Evolutionary conservation across 1,140 invertebrate genomes (phyloP).

Genomic region (Drosophila mojavensis): DNA sequence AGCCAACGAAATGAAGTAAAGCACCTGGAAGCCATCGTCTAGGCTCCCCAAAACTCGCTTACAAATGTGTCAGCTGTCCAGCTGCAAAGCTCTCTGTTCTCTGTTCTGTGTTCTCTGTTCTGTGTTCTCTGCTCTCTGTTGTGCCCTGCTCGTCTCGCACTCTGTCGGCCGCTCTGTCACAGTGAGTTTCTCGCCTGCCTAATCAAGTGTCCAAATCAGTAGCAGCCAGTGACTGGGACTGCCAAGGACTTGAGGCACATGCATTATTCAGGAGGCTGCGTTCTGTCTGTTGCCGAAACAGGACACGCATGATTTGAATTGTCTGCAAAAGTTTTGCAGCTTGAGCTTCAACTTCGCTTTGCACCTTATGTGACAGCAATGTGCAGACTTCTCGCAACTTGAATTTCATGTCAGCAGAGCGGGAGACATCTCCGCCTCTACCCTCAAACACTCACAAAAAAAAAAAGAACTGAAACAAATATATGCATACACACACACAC

Average conservation of each 20-base stretch:
- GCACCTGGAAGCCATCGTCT: neutral
- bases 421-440: neutral
- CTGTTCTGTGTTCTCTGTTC: neutral
- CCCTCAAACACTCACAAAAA: neutral
- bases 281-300: constrained; percentile 46
- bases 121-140: neutral
- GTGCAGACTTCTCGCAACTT: constrained; percentile 53
- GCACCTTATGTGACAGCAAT: constrained; percentile 68
- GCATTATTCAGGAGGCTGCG: constrained; percentile 53
- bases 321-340: constrained; percentile 51
- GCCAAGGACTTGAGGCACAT: constrained; percentile 34
- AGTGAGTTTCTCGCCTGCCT: constrained; percentile 44
- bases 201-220: constrained; percentile 69
- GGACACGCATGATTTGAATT: constrained; percentile 61
- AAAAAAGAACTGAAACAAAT: constrained; percentile 25
- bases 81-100: constrained; percentile 20
- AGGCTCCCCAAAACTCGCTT: too few species aligned
- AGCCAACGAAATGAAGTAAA: neutral
- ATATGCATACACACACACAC: neutral
- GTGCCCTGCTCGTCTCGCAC: too few species aligned
- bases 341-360: constrained; percentile 40
- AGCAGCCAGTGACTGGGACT: neutral
- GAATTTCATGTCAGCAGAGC: constrained; percentile 52
- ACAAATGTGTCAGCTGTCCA: neutral
- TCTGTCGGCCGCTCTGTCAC: neutral